Percentiles rank a stretch among this genome's conserved stretches.
Evolutionary conservation across 2,113 vertebrate species (phyloP).

Genomic region (Hemicordylus capensis): DNA sequence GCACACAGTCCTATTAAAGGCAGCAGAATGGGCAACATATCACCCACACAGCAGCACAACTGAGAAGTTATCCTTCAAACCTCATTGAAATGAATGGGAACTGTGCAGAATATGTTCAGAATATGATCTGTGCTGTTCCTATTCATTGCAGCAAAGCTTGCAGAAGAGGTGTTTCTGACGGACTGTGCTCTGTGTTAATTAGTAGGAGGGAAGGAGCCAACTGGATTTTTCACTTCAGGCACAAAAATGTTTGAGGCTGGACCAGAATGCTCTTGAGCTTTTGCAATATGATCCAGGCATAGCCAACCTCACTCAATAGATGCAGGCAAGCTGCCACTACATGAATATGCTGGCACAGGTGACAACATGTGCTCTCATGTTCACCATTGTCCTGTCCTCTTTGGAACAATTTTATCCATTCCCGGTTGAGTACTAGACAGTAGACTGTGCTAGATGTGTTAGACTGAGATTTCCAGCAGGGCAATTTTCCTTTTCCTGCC

Average conservation of each 20-base stretch:
- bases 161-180: not conserved
- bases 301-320: not conserved
- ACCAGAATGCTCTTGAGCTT: not conserved
- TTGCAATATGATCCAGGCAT: not conserved
- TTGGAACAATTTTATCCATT: slow-evolving; percentile 9
- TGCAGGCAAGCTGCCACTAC: slow-evolving; percentile 12
- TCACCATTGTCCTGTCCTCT: not conserved
- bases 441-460: not conserved
- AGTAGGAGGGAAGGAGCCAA: not conserved
- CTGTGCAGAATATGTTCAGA: too few species aligned
- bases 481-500: slow-evolving; percentile 5
- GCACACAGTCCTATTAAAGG: too few species aligned
- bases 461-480: not conserved
- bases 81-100: too few species aligned
- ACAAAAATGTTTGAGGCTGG: not conserved
- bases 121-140: not conserved
- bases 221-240: not conserved
- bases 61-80: too few species aligned
- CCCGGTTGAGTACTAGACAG: not conserved
- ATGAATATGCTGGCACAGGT: not conserved
- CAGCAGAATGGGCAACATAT: too few species aligned
- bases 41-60: too few species aligned
- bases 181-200: not conserved
- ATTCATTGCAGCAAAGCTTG: not conserved
- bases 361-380: not conserved